Percentiles rank a stretch among this genome's conserved stretches.
phyloP scores from a whole-genome alignment of 2,888 invertebrate species.

The Tuta absoluta region DNA sequence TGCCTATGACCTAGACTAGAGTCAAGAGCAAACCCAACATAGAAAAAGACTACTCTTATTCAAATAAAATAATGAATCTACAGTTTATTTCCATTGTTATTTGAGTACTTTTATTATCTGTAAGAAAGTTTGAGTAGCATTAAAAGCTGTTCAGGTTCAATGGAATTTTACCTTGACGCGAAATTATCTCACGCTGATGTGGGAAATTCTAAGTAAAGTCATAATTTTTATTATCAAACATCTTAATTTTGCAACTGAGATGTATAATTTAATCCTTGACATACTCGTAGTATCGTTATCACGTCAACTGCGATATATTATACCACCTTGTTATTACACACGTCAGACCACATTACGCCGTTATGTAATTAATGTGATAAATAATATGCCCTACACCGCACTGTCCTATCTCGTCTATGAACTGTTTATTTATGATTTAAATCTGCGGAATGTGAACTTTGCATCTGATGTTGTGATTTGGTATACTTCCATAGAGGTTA shows the following conservation, averaged over 20 bases:
- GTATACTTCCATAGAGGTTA: no score
- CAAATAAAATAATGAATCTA: no score
- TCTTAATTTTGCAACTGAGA: not conserved
- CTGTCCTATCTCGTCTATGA: not conserved
- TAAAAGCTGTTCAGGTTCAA: no score
- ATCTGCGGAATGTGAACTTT: not conserved
- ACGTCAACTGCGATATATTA: not conserved
- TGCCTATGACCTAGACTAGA: no score
- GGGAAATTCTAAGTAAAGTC: not conserved
- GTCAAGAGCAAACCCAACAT: no score
- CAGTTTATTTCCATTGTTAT: no score
- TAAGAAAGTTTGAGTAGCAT: no score
- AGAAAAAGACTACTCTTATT: no score
- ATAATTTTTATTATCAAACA: not conserved
- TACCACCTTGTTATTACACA: not conserved
- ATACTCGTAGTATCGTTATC: slow-evolving; percentile 1
- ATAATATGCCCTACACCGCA: not conserved
- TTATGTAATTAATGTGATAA: slow-evolving; percentile 1
- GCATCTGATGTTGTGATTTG: no score
- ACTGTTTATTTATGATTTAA: not conserved
- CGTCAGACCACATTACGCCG: not conserved
- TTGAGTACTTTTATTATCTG: no score
- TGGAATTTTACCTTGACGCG: no score
- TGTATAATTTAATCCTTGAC: slow-evolving; percentile 18
- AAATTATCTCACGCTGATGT: not conserved